Base-by-base conservation (phyloP, 2,888 invertebrate genomes). In the Cantharis nigra region DNA sequence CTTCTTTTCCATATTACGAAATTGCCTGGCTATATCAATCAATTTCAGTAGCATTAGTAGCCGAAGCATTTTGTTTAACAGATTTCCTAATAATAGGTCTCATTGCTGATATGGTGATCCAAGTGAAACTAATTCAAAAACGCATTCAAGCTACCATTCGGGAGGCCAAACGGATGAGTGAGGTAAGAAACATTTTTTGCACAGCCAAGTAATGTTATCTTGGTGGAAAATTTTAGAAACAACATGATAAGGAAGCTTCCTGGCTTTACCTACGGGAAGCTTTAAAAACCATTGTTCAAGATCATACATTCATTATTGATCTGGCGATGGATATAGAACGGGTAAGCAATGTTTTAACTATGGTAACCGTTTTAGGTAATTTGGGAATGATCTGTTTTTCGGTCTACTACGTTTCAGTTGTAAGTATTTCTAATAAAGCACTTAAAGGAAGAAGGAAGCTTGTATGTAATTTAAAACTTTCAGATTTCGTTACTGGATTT, bases 1-100 rank as follows among this genome's bases (percentile, higher is more conserved):
- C 71, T 26, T 69, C 71, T 26, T 74, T 69, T 26, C 77, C 77
- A 26, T 74, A 74, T 71, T 77, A 70, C 20, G 77, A 77, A 69
- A 74, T 77, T 14, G 77, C 77, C 3, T 77, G 74, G 74, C 9
- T 69, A 0, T 71, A 33, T 20, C 77, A 77, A 23, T 16, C 49
- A 3, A n/a, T 26, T 67, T 23, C 26, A n/a, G 26, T 67, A 23
- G 2, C 11, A 7, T n/a, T 67, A 0, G 23, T 26, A 9, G n/a
- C 65, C 2, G 3, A 9, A 11, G 9, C 23, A 7, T 67, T 67
- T 13, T 23, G 20, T 1, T 10, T 26, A 18, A 23, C n/a, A 9
- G 26, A 20, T 9, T 20, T 67, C 2, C 3, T n/a, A n/a, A 5
- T 67, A 23, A 26, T 26, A 11, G 18, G 20, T 3, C 18, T 67